A percentile compares a stretch with the other conserved stretches of the same genome.
phyloP scores from a whole-genome alignment of 2,797 vertebrate species.

The Enteromius radiatus region DNA sequence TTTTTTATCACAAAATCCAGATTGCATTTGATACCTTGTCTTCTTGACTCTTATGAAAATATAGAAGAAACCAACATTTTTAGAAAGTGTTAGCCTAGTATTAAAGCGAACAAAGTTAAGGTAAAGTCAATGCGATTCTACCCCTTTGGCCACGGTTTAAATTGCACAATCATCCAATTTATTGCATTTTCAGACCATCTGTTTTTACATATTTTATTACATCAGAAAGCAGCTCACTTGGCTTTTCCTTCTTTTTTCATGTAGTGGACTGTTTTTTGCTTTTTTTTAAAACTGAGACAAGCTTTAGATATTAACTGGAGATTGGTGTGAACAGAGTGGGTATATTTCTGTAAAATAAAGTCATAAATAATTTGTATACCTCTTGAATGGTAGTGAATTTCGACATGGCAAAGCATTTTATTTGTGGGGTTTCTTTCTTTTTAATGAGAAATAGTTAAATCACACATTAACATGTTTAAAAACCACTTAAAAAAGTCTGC shows the following conservation, averaged over 20 bases:
- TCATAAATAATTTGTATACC: not conserved
- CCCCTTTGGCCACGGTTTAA: not conserved
- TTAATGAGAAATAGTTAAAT: not conserved
- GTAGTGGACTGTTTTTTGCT: too few species aligned
- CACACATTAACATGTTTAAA: not conserved
- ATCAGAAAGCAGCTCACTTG: not conserved
- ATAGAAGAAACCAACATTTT: not conserved
- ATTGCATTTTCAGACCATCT: conserved; percentile 23
- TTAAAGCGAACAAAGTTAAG: not conserved
- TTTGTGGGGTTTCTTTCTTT: not conserved
- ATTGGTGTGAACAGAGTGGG: not conserved
- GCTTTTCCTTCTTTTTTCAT: not conserved
- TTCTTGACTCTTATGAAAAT: conserved; percentile 4
- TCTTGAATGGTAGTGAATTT: not conserved
- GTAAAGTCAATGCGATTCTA: not conserved
- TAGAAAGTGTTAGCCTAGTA: not conserved
- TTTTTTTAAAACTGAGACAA: not conserved
- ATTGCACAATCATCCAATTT: conserved; percentile 6
- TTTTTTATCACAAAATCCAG: conserved; percentile 18
- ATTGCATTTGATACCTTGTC: conserved; percentile 22
- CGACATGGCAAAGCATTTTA: not conserved
- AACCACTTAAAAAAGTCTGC: not conserved
- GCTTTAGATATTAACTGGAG: not conserved
- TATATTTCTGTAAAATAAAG: not conserved
- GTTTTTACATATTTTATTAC: conserved; percentile 14